Evolutionary conservation across 2,888 invertebrate species (phyloP), one percentile per base, ranked within the genome.

Genomic region (Platynereis dumerilii): DNA sequence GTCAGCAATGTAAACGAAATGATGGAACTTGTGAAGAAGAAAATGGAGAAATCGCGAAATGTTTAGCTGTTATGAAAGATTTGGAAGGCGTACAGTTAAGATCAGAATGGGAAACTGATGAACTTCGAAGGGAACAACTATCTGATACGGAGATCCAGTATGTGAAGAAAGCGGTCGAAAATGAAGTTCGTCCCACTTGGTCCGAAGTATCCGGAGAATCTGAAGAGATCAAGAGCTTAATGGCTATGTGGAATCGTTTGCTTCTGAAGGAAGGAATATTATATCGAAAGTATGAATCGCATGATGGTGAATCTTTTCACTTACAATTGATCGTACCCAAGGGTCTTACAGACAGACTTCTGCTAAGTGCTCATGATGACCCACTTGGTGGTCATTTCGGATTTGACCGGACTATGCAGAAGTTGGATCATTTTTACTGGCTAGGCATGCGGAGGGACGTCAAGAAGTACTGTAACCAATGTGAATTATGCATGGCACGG

Each of bases 321-420:
- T 59, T 20, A 48, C 48, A 48, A n/a, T n/a, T 20, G 26, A n/a
- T 17, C 1, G 57, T 61, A 20, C n/a, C n/a, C n/a, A n/a, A n/a
- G n/a, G n/a, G n/a, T n/a, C n/a, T n/a, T n/a, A n/a, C n/a, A n/a
- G n/a, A n/a, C n/a, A n/a, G n/a, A n/a, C n/a, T n/a, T n/a, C n/a
- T n/a, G n/a, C n/a, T n/a, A n/a, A n/a, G n/a, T n/a, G n/a, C n/a
- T n/a, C n/a, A n/a, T n/a, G n/a, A n/a, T n/a, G n/a, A n/a, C n/a
- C n/a, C n/a, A n/a, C 63, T 61, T 12, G 62, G 65, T n/a, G 75
- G 70, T 20, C 75, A 76, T 48, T 53, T 71, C 10, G 74, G 74
- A 0, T 17, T 56, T 7, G 61, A 68, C 0, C n/a, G 48, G n/a
- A 48, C 48, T 48, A 5, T 48, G 5, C 48, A 48, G 22, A 48